These are phyloP conservation scores for Paedocypris sp. DNA, from an alignment of 2,113 vertebrate species.

Conservation along the genomic window DNA sequence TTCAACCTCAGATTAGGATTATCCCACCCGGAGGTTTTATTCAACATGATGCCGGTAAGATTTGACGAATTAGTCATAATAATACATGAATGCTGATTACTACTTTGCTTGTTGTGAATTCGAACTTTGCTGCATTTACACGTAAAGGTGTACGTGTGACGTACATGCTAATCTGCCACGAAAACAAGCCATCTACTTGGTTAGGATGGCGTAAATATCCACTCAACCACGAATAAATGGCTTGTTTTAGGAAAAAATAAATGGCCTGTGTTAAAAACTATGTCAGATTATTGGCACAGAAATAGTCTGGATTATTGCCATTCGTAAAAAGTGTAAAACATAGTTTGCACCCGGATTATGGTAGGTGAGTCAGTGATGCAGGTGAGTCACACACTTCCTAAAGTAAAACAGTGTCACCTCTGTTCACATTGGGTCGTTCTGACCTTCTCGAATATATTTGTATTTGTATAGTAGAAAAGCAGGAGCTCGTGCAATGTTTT, in stretches of 20 bases:
- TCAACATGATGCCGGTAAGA: constrained; percentile 33
- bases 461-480: neutral
- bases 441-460: neutral
- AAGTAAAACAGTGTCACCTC: neutral
- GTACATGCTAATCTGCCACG: too few species aligned
- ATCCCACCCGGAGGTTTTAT: neutral
- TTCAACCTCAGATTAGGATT: neutral
- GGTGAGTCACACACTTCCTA: neutral
- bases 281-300: too few species aligned
- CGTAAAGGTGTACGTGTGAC: too few species aligned
- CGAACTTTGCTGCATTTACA: too few species aligned
- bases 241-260: too few species aligned
- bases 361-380: neutral
- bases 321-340: neutral
- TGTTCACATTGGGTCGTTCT: neutral
- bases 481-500: neutral
- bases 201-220: too few species aligned
- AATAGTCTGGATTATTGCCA: too few species aligned
- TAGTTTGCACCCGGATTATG: neutral
- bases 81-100: neutral
- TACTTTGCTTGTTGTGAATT: neutral
- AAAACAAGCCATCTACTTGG: too few species aligned
- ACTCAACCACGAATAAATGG: too few species aligned
- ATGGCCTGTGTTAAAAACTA: too few species aligned
- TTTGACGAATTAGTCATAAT: neutral